Evolutionary conservation across 2,113 vertebrate genomes (phyloP).

Genomic region (Tricholaema leucomelas): DNA sequence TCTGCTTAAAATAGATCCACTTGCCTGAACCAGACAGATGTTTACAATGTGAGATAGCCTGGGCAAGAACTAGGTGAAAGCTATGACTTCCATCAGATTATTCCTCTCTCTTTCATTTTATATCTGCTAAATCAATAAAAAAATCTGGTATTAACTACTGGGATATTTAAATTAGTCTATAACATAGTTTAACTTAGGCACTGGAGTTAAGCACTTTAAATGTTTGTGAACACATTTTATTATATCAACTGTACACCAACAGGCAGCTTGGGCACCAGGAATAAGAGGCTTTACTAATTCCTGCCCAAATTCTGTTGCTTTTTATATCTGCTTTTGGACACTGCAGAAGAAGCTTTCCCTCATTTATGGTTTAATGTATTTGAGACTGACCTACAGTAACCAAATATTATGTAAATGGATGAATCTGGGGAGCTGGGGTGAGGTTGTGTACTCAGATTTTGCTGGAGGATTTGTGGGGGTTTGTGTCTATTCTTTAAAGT

Average conservation of each 20-base stretch:
- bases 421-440: not conserved
- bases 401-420: not conserved
- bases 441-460: not conserved
- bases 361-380: not conserved
- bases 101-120: not conserved
- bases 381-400: not conserved
- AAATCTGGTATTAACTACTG: not conserved
- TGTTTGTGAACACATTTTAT: not conserved
- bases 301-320: not conserved
- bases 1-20: conserved; percentile 18
- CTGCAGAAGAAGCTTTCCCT: not conserved
- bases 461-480: not conserved
- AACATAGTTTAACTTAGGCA: not conserved
- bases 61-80: not conserved
- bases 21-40: not conserved
- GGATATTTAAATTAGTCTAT: not conserved
- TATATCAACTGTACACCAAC: not conserved
- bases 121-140: not conserved
- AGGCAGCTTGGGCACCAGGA: not conserved
- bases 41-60: not conserved
- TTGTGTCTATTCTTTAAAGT: not conserved
- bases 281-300: not conserved
- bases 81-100: not conserved
- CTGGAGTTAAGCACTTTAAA: not conserved
- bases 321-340: not conserved